Evolutionary conservation across 2,797 vertebrate genomes (phyloP).

Genomic region (Hemitrygon akajei): DNA sequence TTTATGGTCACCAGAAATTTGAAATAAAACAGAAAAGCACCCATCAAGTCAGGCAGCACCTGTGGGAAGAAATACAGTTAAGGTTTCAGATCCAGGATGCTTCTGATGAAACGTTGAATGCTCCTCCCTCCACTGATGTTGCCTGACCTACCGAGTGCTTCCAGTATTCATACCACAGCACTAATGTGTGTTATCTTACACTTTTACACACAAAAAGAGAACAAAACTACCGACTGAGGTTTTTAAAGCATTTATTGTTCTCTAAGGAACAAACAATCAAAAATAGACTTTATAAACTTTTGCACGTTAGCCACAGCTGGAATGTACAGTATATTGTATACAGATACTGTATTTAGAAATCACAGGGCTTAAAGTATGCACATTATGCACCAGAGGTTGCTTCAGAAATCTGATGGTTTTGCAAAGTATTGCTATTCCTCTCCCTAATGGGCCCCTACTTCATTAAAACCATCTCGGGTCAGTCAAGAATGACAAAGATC

Average conservation of each 20-base stretch:
- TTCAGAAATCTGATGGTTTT: background rate
- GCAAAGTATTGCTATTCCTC: background rate
- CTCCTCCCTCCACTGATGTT: too few relatives aligned
- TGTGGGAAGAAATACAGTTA: too few relatives aligned
- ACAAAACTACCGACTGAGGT: background rate
- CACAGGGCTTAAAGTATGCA: conserved; percentile 7
- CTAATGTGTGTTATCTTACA: background rate
- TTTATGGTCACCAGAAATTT: too few relatives aligned
- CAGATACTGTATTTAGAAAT: conserved; percentile 26
- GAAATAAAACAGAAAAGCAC: too few relatives aligned
- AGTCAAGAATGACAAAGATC: background rate
- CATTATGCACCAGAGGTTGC: background rate
- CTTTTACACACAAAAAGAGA: background rate
- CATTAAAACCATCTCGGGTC: background rate
- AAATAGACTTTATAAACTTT: conserved; percentile 24
- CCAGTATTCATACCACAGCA: too few relatives aligned
- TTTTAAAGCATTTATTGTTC: conserved; percentile 23
- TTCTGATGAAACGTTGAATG: too few relatives aligned
- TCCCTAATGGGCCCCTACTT: background rate
- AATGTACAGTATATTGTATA: conserved; percentile 34
- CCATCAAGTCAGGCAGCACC: too few relatives aligned
- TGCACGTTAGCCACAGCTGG: conserved; percentile 16
- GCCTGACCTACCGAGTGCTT: too few relatives aligned
- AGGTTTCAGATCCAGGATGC: too few relatives aligned
- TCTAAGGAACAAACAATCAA: conserved; percentile 14